Evolutionary conservation across 1,140 invertebrate genomes (phyloP).

Genomic region (Pachyrhynchus sulphureomaculatus): DNA sequence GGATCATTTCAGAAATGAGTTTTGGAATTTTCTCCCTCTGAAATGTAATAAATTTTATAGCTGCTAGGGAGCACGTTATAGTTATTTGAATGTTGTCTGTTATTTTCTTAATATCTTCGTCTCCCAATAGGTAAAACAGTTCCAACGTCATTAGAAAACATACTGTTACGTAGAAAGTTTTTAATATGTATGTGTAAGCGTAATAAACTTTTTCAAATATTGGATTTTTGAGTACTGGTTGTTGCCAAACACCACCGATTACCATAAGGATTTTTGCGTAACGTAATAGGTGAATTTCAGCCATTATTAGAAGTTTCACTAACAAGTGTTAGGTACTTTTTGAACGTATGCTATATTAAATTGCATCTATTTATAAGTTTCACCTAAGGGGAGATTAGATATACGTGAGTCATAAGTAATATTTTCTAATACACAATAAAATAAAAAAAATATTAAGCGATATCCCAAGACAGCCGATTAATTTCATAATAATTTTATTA

Average conservation of each 20-base stretch:
- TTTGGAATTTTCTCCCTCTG: not conserved
- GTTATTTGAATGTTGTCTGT: conserved; percentile 5
- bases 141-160: not conserved
- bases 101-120: conserved; percentile 1
- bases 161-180: not conserved
- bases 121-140: not conserved
- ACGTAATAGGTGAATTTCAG: not conserved
- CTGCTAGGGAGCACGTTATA: not conserved
- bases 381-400: too few relatives aligned
- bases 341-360: too few relatives aligned
- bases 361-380: too few relatives aligned
- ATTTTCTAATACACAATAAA: too few relatives aligned
- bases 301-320: too few relatives aligned
- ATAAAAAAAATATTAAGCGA: too few relatives aligned
- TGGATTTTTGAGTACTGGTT: not conserved
- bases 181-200: not conserved
- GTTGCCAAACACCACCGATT: conserved; percentile 3
- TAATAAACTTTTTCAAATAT: not conserved
- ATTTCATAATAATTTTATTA: too few relatives aligned
- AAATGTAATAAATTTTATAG: conserved; percentile 1
- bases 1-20: not conserved
- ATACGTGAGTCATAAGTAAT: too few relatives aligned
- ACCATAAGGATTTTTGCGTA: not conserved
- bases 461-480: too few relatives aligned
- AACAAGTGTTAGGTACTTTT: too few relatives aligned